A percentile compares a stretch with the other conserved stretches of the same genome.
Evolutionary conservation across 2,888 invertebrate genomes (phyloP).

Genomic region (Pyrrhosoma nymphula): DNA sequence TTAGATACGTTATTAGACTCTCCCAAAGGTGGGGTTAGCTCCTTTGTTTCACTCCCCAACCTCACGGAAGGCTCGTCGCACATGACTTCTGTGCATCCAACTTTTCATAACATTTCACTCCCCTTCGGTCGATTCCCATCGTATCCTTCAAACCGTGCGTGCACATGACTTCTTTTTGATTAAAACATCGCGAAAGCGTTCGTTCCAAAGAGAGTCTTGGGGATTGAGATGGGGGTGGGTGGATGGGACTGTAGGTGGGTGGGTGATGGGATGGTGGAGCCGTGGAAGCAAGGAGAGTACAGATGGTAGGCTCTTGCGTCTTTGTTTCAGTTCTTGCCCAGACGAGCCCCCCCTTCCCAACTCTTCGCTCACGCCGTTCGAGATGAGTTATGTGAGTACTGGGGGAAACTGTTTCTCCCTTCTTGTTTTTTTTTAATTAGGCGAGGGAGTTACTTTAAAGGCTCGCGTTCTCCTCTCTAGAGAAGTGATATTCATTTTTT

Average conservation of each 20-base stretch:
- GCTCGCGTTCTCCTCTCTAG: not conserved
- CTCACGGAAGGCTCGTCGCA: not conserved
- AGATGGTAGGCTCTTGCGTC: not conserved
- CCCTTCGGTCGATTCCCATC: not conserved
- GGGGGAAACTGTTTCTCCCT: not conserved
- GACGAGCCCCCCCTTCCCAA: not conserved
- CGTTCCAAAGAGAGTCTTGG: not conserved
- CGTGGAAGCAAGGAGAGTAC: not conserved
- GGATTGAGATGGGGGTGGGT: not conserved
- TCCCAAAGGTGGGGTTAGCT: not conserved
- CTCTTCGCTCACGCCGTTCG: not conserved
- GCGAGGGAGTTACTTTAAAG: not conserved
- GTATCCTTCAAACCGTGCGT: not conserved
- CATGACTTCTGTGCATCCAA: not conserved
- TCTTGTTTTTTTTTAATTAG: not conserved
- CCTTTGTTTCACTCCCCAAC: not conserved
- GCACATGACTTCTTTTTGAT: not conserved
- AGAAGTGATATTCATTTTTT: not conserved
- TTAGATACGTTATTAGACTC: too few species aligned
- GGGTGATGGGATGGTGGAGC: not conserved
- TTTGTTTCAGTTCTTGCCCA: not conserved
- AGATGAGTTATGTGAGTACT: not conserved
- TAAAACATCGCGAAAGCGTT: constrained; percentile 6
- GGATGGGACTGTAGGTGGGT: not conserved
- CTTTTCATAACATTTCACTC: not conserved